A percentile compares a stretch with the other conserved stretches of the same genome.
phyloP scores from a whole-genome alignment of 2,888 invertebrate species.

The Allygus modestus region DNA sequence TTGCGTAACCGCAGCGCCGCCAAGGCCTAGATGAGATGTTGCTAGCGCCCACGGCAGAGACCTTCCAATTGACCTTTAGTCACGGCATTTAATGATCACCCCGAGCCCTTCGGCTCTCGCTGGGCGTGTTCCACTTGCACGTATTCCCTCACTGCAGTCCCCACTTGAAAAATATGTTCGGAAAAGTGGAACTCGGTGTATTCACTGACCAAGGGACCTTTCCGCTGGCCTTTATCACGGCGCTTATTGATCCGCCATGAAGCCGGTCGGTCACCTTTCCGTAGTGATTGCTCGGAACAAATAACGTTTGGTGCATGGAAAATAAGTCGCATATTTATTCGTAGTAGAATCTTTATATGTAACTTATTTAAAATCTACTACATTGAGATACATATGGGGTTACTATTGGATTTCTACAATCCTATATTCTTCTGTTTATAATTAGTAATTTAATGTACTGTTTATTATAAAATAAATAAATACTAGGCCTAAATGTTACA shows the following conservation, averaged over 20 bases:
- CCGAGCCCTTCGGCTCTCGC: not conserved
- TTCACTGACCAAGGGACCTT: slow-evolving; percentile 6
- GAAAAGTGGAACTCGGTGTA: not conserved
- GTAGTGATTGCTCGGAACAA: not conserved
- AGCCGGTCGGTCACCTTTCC: not conserved
- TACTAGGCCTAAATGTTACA: too few relatives aligned
- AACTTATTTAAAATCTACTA: too few relatives aligned
- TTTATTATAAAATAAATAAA: too few relatives aligned
- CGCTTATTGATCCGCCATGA: not conserved
- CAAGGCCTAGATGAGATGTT: slow-evolving; percentile 30
- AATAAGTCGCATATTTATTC: too few relatives aligned
- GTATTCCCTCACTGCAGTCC: not conserved
- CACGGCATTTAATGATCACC: slow-evolving; percentile 36
- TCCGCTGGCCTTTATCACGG: not conserved
- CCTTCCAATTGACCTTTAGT: slow-evolving; percentile 44
- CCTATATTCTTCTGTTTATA: too few relatives aligned
- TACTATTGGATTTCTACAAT: too few relatives aligned
- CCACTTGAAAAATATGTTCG: too few relatives aligned
- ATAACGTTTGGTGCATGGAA: too few relatives aligned
- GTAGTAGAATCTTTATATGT: too few relatives aligned
- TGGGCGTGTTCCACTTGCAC: not conserved
- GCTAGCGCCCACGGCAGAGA: slow-evolving; percentile 26
- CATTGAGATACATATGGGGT: too few relatives aligned
- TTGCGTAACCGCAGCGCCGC: slow-evolving; percentile 20
- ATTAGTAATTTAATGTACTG: too few relatives aligned